Conservation (phyloP, 1,140 invertebrate species). For the Bombus ignitus region DNA sequence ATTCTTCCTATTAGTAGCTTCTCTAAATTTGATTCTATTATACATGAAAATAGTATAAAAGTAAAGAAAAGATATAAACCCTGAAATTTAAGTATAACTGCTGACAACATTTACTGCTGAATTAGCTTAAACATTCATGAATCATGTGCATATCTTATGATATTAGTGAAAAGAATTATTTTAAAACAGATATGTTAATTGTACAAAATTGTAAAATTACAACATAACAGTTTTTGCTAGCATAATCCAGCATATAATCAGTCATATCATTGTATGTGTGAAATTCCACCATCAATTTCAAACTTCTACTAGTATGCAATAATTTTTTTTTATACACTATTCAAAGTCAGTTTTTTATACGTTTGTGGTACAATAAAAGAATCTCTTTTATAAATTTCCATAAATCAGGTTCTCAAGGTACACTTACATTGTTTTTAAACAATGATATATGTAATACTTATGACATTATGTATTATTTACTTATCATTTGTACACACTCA, state of each 20-base stretch:
- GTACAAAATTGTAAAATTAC: not conserved
- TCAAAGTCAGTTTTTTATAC: not conserved
- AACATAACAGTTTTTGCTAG: not conserved
- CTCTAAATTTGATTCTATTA: not conserved
- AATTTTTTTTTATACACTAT: slow-evolving; percentile 1
- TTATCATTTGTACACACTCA: slow-evolving; percentile 36
- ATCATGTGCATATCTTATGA: not conserved
- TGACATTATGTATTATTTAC: slow-evolving; percentile 31
- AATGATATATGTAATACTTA: slow-evolving; percentile 22
- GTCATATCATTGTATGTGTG: not conserved
- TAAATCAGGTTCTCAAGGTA: slow-evolving; percentile 5
- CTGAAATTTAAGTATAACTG: not conserved
- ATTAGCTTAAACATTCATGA: slow-evolving; percentile 1
- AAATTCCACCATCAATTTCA: not conserved
- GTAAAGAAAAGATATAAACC: not conserved
- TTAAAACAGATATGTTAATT: not conserved
- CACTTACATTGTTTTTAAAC: slow-evolving; percentile 4
- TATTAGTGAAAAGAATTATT: not conserved
- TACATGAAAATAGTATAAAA: slow-evolving; percentile 15
- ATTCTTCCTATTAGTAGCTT: not conserved
- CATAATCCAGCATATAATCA: too few species aligned
- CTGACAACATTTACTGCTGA: not conserved
- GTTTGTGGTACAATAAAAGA: not conserved
- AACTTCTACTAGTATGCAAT: not conserved
- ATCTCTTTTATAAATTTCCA: not conserved